Evolutionary conservation across 2,888 invertebrate species (phyloP), one percentile per base, ranked within the genome.

Genomic region (Amblyteles armatorius): DNA sequence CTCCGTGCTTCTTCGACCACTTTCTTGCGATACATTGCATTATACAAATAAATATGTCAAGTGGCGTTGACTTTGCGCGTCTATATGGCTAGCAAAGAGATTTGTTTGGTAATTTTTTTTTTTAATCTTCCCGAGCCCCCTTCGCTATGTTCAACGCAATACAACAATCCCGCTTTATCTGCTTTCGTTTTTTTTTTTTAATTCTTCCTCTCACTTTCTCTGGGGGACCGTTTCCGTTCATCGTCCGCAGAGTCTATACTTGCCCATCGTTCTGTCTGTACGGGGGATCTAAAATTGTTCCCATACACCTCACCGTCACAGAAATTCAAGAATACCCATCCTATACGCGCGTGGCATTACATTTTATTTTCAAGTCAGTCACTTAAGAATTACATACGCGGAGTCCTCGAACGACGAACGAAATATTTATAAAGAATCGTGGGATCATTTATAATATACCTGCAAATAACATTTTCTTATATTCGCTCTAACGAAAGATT

Each of bases 401-500:
- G 22, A 6, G 13, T 55, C 68, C 48, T 50, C 19, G 55, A 69
- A 81, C 76, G 69, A 68, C 40, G 40, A 65, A 29, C 33, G 79
- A 69, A 50, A 79, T 67, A 76, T 77, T 85, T 85, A 79, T 79
- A 72, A 82, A 77, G 82, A 85, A 79, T 60, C 85, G 82, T 85
- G 82, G 77, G 82, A 85, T 22, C 55, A 55, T 55, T 82, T 67
- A 82, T 79, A 82, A 79, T 71, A 72, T 65, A 72, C 82, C 50
- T 85, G 72, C 50, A 79, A 82, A 76, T 29, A 72, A 48, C 22
- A 52, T 19, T 6, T 72, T 33, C 71, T 72, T 76, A 72, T 72
- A 76, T 67, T 67, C 71, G 71, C 19, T 72, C 55, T 3, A 19
- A 72, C 63, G 67, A 82, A 76, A 77, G 13, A 82, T 85, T 79